Evolutionary conservation across 2,113 vertebrate species (phyloP).

Genomic region (Poecilia latipinna): DNA sequence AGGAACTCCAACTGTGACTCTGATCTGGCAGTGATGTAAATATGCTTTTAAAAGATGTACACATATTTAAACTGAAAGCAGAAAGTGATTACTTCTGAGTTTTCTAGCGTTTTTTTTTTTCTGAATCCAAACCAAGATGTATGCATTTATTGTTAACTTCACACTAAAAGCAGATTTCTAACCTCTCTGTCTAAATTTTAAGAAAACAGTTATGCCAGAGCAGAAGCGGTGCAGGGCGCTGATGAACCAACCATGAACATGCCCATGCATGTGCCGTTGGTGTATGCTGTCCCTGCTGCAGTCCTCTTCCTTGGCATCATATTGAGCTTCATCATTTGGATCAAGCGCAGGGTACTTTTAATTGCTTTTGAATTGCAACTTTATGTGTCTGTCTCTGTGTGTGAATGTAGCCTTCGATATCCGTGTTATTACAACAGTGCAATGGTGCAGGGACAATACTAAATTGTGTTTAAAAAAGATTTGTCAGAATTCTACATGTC

Average conservation of each 20-base stretch:
- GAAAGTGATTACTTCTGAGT: neutral
- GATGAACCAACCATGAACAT: neutral
- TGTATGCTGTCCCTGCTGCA: neutral
- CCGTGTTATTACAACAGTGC: too few species aligned
- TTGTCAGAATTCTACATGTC: neutral
- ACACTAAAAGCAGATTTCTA: neutral
- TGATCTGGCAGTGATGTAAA: neutral
- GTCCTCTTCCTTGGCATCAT: neutral
- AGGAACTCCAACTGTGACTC: neutral
- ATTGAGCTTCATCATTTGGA: neutral
- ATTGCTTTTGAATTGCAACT: too few species aligned
- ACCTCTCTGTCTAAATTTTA: neutral
- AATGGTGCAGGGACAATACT: too few species aligned
- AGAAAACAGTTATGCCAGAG: neutral
- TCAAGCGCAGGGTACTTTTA: neutral
- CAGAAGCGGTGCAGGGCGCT: neutral
- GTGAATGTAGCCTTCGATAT: too few species aligned
- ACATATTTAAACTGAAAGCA: neutral
- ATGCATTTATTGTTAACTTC: neutral
- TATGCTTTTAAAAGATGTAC: neutral
- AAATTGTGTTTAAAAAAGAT: neutral
- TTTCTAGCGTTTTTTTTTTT: neutral
- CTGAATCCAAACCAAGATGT: neutral
- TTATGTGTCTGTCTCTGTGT: too few species aligned
- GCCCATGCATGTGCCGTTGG: neutral